Conservation (phyloP, 2,113 vertebrate species). For the Antennarius striatus region DNA sequence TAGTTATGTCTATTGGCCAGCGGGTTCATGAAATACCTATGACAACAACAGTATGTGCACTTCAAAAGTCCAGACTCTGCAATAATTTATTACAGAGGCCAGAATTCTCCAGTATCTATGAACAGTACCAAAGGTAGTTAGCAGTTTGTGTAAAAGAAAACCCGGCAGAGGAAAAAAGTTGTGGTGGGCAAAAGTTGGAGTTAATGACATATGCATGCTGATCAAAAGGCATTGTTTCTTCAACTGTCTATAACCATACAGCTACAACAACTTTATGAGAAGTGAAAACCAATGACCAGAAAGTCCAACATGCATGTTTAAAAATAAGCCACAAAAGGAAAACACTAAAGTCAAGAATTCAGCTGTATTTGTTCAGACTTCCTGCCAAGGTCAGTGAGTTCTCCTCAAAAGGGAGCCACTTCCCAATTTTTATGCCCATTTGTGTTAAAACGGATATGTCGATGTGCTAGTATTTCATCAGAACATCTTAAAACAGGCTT, state of each 20-base stretch:
- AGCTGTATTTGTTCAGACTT: conserved; percentile 54
- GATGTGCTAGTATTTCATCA: conserved; percentile 62
- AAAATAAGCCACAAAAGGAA: conserved; percentile 51
- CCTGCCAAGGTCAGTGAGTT: conserved; percentile 68
- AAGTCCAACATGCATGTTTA: conserved; percentile 23
- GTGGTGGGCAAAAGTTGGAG: not conserved
- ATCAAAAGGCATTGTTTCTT: conserved; percentile 8
- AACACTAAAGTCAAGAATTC: conserved; percentile 37
- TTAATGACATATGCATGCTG: conserved; percentile 3
- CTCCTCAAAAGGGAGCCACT: conserved; percentile 66
- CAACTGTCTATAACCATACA: not conserved
- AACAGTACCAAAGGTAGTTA: too few species aligned
- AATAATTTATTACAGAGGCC: conserved; percentile 4
- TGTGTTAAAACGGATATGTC: conserved; percentile 70
- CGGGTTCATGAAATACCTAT: conserved; percentile 43
- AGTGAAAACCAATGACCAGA: conserved; percentile 27
- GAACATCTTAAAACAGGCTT: conserved; percentile 71
- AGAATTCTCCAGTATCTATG: not conserved
- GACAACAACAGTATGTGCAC: conserved; percentile 25
- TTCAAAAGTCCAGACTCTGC: not conserved
- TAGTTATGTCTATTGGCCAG: conserved; percentile 25
- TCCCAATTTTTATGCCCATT: conserved; percentile 64
- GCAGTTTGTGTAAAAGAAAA: too few species aligned
- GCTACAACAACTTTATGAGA: conserved; percentile 22
- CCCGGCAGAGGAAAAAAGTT: not conserved